These are phyloP conservation scores for Cosmopolites sordidus DNA, from an alignment of 2,888 invertebrate genomes.

Conservation along the genomic window DNA sequence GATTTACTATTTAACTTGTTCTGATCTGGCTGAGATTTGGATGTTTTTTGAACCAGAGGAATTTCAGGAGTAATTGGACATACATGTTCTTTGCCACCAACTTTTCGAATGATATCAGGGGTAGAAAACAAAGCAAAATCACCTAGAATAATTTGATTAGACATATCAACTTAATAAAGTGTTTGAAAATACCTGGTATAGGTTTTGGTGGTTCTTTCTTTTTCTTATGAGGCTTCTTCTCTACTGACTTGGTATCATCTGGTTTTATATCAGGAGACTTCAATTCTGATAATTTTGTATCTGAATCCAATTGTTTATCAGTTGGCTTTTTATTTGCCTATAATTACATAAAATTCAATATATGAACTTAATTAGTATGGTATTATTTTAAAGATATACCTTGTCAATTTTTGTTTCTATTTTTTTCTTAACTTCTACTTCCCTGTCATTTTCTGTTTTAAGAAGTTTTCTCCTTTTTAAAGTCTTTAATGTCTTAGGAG, in stretches of 20 bases:
- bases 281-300: constrained; percentile 35
- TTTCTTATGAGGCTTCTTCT: constrained; percentile 42
- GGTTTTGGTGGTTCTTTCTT: constrained; percentile 52
- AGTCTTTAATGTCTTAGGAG: background rate
- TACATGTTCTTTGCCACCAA: constrained; percentile 45
- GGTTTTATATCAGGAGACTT: constrained; percentile 27
- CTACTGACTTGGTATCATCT: constrained; percentile 41
- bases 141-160: constrained; percentile 38
- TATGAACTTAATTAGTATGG: too few species aligned
- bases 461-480: background rate
- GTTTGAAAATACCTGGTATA: constrained; percentile 36
- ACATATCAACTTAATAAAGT: background rate
- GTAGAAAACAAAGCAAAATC: constrained; percentile 72
- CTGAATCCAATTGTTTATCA: constrained; percentile 35
- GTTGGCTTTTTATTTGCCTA: background rate
- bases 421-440: background rate
- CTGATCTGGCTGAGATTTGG: background rate
- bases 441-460: background rate
- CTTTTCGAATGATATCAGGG: constrained; percentile 72
- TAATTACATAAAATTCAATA: background rate
- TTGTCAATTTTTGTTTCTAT: background rate
- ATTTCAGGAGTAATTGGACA: constrained; percentile 36
- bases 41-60: background rate
- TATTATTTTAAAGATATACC: background rate
- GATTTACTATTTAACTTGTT: background rate